Evolutionary conservation across 2,113 vertebrate genomes (phyloP).

Genomic region (Mugil cephalus): DNA sequence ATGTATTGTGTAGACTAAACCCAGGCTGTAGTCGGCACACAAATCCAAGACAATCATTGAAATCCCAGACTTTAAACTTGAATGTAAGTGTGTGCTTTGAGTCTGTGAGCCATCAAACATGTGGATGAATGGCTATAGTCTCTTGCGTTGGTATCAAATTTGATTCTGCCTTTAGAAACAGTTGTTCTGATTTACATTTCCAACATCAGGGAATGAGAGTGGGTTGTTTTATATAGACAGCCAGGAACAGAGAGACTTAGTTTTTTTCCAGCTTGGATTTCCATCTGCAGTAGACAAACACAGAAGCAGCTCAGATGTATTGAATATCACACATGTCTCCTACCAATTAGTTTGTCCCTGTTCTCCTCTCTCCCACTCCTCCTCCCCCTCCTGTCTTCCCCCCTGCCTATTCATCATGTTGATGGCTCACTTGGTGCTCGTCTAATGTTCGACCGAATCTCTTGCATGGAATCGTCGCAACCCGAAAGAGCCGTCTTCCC

Average conservation of each 20-base stretch:
- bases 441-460: constrained; percentile 59
- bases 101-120: constrained; percentile 24
- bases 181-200: constrained; percentile 34
- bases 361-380: neutral
- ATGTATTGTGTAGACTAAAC: neutral
- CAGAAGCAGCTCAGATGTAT: constrained; percentile 41
- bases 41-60: constrained; percentile 14
- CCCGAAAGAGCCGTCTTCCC: constrained; percentile 68
- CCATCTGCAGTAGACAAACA: constrained; percentile 34
- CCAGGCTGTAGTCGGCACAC: constrained; percentile 1
- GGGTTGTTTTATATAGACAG: constrained; percentile 18
- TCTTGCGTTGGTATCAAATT: constrained; percentile 7
- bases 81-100: constrained; percentile 15
- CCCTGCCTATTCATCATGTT: constrained; percentile 75
- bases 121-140: constrained; percentile 5
- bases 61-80: constrained; percentile 14
- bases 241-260: neutral
- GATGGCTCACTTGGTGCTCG: constrained; percentile 79
- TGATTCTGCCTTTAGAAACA: constrained; percentile 29
- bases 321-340: constrained; percentile 50
- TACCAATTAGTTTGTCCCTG: constrained; percentile 57
- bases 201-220: constrained; percentile 16
- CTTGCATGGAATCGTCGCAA: constrained; percentile 38
- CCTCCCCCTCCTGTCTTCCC: neutral
- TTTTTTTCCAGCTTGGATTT: constrained; percentile 20